A percentile compares a stretch with the other conserved stretches of the same genome.
Evolutionary conservation across 2,113 vertebrate genomes (phyloP).

Genomic region (Lampris megalopsis): DNA sequence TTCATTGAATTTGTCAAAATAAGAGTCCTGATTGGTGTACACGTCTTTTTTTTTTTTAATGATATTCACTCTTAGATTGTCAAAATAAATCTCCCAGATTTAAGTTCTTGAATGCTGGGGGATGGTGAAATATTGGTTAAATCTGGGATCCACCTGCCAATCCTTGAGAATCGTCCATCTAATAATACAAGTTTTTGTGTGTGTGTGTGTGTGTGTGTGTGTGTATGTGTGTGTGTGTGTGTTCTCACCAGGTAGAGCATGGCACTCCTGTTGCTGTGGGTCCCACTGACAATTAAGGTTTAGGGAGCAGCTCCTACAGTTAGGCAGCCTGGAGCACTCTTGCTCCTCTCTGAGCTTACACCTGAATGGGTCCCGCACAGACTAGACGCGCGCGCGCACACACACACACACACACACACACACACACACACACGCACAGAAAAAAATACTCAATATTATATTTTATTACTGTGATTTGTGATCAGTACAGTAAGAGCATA

Average conservation of each 20-base stretch:
- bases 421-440: background rate
- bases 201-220: constrained; percentile 7
- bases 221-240: background rate
- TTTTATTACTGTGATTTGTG: background rate
- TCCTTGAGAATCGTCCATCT: too few species aligned
- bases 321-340: constrained; percentile 92
- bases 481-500: too few species aligned
- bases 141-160: too few species aligned
- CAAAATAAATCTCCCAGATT: too few species aligned
- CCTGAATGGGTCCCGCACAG: constrained; percentile 89
- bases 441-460: background rate
- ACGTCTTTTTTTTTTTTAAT: too few species aligned
- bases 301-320: constrained; percentile 94
- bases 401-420: constrained; percentile 9
- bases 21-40: too few species aligned
- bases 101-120: too few species aligned
- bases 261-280: constrained; percentile 92
- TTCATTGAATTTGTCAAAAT: too few species aligned
- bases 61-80: too few species aligned
- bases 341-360: constrained; percentile 92
- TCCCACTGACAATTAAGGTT: constrained; percentile 97
- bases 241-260: constrained; percentile 89
- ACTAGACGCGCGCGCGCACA: constrained; percentile 71
- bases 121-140: too few species aligned
- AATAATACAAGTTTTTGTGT: background rate